phyloP scores from a whole-genome alignment of 2,797 vertebrate species.

The Cyprinella venusta region DNA sequence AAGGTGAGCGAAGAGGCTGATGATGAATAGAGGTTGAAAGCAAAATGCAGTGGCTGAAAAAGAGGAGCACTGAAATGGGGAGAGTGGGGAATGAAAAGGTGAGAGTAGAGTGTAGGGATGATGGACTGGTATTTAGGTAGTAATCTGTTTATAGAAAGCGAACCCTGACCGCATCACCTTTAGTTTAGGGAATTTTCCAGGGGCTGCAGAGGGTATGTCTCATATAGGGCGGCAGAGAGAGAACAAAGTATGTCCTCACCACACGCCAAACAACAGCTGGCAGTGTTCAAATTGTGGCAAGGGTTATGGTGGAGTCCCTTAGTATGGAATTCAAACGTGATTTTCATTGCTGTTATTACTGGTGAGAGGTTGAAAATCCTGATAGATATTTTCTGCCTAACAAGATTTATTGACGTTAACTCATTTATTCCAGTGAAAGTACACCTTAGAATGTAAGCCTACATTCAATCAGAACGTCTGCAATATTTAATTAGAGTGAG shows the following conservation, averaged over 20 bases:
- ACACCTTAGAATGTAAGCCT: not conserved
- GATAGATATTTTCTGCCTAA: not conserved
- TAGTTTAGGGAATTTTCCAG: constrained; percentile 49
- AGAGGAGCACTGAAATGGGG: not conserved
- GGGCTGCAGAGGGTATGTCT: constrained; percentile 38
- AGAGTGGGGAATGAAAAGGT: not conserved
- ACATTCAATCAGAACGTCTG: not conserved
- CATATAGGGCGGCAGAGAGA: constrained; percentile 11
- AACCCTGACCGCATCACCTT: constrained; percentile 47
- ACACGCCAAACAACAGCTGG: constrained; percentile 5
- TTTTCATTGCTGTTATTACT: not conserved
- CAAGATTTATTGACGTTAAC: not conserved
- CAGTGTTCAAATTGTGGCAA: constrained; percentile 1
- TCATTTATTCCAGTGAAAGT: not conserved
- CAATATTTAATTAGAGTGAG: constrained; percentile 8
- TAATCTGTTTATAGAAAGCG: constrained; percentile 47
- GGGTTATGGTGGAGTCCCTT: not conserved
- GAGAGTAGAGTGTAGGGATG: constrained; percentile 19
- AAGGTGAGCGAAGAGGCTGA: not conserved
- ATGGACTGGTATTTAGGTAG: constrained; percentile 34
- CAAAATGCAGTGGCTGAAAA: not conserved
- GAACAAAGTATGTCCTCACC: constrained; percentile 17
- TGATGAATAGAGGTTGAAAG: constrained; percentile 5
- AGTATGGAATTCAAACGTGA: not conserved
- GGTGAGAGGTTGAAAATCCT: not conserved